Evolutionary conservation across 1,140 invertebrate species (phyloP), one percentile per base, ranked within the genome.

Genomic region (Neoseiulus cucumeris): DNA sequence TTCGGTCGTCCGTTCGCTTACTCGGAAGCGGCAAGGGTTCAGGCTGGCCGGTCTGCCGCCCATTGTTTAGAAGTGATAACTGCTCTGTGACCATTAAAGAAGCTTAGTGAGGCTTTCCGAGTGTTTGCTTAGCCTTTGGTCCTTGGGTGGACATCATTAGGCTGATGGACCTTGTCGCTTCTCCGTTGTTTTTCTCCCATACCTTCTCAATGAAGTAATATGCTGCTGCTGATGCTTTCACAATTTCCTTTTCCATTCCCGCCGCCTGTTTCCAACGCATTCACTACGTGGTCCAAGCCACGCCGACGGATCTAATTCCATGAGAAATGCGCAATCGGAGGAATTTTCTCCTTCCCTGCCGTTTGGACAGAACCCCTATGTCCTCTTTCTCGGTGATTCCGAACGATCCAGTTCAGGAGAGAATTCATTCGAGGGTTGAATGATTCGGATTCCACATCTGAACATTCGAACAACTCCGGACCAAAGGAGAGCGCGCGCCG

Each of bases 1-100:
- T 39, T 39, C 33, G 33, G n/a, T n/a, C n/a, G n/a, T n/a, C n/a
- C n/a, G n/a, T n/a, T n/a, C n/a, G n/a, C n/a, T n/a, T n/a, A n/a
- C n/a, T n/a, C n/a, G n/a, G n/a, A n/a, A n/a, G n/a, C n/a, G 51
- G 22, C 25, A 25, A 59, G 51, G 17, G 33, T 4, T 39, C 33
- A n/a, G 33, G 33, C 9, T 9, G 33, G 33, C 33, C 9, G 9
- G 33, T 9, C 33, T 4, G 33, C 33, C 33, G 4, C 9, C 51
- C 51, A 59, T 59, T 59, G 51, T 59, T 59, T 59, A 59, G 25
- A 59, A 59, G 51, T 59, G 51, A 59, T 59, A 59, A 59, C 51
- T 59, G 51, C 51, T 29, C 51, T 59, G 25, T 59, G 51, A 59
- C 51, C 51, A 59, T 59, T 59, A 59, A 59, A 59, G 51, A 59